These are phyloP conservation scores for Dromococcyx pavoninus DNA, from an alignment of 2,797 vertebrate species.

Conservation along the genomic window DNA sequence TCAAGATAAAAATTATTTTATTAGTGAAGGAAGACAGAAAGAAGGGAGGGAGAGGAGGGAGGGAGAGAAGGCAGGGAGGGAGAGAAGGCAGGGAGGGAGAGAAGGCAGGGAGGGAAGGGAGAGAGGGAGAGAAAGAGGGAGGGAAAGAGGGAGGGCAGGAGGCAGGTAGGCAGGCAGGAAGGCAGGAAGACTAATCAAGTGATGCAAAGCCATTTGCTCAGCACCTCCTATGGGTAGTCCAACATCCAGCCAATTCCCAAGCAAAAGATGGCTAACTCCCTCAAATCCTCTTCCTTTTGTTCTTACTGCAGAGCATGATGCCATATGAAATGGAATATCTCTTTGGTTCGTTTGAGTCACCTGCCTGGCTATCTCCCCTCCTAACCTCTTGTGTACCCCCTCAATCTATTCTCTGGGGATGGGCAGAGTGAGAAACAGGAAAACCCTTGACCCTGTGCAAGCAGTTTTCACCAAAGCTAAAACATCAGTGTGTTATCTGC, in stretches of 20 bases:
- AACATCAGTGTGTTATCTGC: neutral
- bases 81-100: no score
- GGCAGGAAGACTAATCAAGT: neutral
- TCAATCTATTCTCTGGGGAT: neutral
- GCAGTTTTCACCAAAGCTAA: neutral
- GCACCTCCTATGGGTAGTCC: accelerated
- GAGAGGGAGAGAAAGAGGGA: no score
- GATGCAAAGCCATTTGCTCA: neutral
- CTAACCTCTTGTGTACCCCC: neutral
- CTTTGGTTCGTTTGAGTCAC: neutral
- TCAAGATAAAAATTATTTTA: neutral
- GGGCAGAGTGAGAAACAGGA: neutral
- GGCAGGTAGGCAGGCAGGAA: no score
- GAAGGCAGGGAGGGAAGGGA: no score
- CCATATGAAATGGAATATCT: neutral
- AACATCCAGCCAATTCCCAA: neutral
- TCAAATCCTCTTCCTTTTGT: neutral
- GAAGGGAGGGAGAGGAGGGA: no score
- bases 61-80: no score
- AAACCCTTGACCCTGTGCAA: neutral
- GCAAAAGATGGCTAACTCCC: neutral
- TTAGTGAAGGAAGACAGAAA: neutral
- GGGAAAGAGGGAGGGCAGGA: no score
- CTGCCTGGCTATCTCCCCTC: neutral
- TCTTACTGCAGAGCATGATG: neutral